Base-by-base conservation (phyloP, 2,113 vertebrate species). In the Clupea harengus region DNA sequence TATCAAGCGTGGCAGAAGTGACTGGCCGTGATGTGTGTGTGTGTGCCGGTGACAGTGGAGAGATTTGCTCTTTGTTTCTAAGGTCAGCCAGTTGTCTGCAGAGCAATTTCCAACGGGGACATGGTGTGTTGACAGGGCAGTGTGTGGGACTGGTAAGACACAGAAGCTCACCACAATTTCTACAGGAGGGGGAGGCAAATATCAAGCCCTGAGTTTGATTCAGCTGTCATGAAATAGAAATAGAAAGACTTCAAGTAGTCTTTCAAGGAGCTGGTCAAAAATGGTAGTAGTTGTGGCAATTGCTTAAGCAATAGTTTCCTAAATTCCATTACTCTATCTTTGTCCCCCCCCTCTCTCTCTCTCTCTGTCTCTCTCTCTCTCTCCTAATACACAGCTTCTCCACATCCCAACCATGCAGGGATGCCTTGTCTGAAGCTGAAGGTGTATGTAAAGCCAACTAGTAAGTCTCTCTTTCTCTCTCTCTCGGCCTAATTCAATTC, bases 391-490 rank as follows among this genome's bases (percentile, higher is more conserved):
- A 3, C 47, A 89, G 87, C 87, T 11, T 89, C 88, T 85, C 89
- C 87, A 84, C 88, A 87, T 85, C 89, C 86, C 22, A 88, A 88
- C 83, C 89, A 90, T 11, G 89, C 88, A 81, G 89, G 89, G 22
- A 89, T 85, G 82, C 85, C 87, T 8, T 90, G 89, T 86, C 87
- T 90, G 82, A 90, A 90, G 88, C 50, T 90, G 85, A 90, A 90
- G 89, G 89, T 90, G 45, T 90, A 87, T 1, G 89, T 90, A 6
- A 90, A 90, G 78, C 89, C 89, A 80, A 85, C 89, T 83, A 86
- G 89, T 90, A 86, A 89, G 89, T 88, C 72, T 60, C 28, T 32
- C 52, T 83, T 6, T 83, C n/a, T 54, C 52, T 83, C 82, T 87
- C 52, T 87, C 87, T 86, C 32, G 64, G 25, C 64, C 64, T 13